These are phyloP conservation scores for Hippocampus abdominalis DNA, from an alignment of 2,113 vertebrate species.

Conservation along the genomic window DNA sequence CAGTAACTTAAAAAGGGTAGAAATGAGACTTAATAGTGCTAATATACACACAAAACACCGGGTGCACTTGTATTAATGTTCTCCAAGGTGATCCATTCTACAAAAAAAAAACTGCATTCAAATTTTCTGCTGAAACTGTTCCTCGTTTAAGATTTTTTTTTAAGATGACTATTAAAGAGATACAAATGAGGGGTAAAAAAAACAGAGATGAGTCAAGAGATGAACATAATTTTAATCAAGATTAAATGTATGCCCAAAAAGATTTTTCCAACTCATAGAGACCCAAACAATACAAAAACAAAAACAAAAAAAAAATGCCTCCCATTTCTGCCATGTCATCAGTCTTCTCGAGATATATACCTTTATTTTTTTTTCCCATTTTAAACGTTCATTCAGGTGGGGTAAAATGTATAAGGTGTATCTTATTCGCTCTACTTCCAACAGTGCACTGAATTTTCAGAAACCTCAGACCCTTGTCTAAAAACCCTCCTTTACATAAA, in stretches of 20 bases:
- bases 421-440: slow-evolving; percentile 53
- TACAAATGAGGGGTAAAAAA: not conserved
- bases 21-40: too few relatives aligned
- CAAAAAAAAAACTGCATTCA: not conserved
- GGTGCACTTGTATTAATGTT: too few relatives aligned
- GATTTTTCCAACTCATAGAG: slow-evolving; percentile 76
- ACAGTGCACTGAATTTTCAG: slow-evolving; percentile 54
- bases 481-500: slow-evolving; percentile 56
- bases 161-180: not conserved
- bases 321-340: slow-evolving; percentile 30
- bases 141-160: too few relatives aligned
- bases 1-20: too few relatives aligned
- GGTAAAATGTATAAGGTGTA: slow-evolving; percentile 49
- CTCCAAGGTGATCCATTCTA: too few relatives aligned
- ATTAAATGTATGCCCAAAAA: slow-evolving; percentile 88
- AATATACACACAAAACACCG: too few relatives aligned
- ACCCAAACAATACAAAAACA: slow-evolving; percentile 79
- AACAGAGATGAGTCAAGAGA: slow-evolving; percentile 35
- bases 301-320: slow-evolving; percentile 75
- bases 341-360: slow-evolving; percentile 35
- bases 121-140: too few relatives aligned
- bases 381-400: slow-evolving; percentile 48
- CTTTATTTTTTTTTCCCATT: slow-evolving; percentile 20
- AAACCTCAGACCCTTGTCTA: slow-evolving; percentile 47
- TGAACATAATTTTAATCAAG: slow-evolving; percentile 89